Conservation (phyloP, 1,140 invertebrate species). For the Macrotrachela quadricornifera region DNA sequence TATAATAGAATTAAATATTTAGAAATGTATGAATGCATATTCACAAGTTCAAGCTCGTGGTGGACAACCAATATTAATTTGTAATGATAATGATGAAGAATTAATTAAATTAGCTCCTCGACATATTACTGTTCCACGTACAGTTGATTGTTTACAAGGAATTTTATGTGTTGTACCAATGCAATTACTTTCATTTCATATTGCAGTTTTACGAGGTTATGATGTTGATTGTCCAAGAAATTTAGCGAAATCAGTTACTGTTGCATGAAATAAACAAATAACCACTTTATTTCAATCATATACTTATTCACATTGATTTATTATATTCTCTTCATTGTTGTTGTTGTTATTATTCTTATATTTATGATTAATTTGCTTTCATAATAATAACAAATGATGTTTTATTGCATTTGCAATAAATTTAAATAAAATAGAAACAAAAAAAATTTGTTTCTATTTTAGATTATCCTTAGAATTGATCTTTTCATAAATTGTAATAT, state of each 20-base stretch:
- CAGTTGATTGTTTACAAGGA: slow-evolving; percentile 78
- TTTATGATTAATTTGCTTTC: too few species aligned
- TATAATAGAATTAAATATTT: too few species aligned
- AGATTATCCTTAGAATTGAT: too few species aligned
- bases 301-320: too few species aligned
- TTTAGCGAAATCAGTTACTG: slow-evolving; percentile 92
- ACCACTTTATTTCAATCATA: too few species aligned
- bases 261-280: slow-evolving; percentile 68
- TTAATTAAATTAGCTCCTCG: slow-evolving; percentile 40
- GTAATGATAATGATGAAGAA: slow-evolving; percentile 59
- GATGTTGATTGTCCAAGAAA: slow-evolving; percentile 97
- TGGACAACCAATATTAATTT: slow-evolving; percentile 77
- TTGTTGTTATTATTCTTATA: too few species aligned
- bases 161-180: slow-evolving; percentile 88
- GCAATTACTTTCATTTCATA: slow-evolving; percentile 86
- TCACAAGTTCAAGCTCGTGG: slow-evolving; percentile 55
- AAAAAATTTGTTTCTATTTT: too few species aligned
- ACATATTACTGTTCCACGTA: slow-evolving; percentile 50
- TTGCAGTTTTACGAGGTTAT: slow-evolving; percentile 79
- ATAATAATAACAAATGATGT: too few species aligned
- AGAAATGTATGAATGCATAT: slow-evolving; percentile 90
- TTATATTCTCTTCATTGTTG: too few species aligned
- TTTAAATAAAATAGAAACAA: too few species aligned
- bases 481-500: too few species aligned
- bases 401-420: too few species aligned